Base-by-base conservation (phyloP, 2,888 invertebrate genomes). In the Galerucella nymphaeae region DNA sequence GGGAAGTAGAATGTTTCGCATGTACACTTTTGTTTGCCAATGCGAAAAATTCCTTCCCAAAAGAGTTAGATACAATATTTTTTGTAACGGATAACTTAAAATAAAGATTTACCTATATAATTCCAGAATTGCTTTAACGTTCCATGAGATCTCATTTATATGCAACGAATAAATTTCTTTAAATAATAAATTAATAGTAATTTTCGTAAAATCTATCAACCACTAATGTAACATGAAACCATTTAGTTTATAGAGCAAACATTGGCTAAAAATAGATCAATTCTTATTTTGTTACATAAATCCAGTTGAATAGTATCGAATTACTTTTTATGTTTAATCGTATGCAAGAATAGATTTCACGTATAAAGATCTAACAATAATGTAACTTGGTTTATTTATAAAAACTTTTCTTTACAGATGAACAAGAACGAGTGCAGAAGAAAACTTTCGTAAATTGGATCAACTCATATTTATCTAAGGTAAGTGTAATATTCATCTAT, bases 391-490 rank as follows among this genome's bases (percentile, higher is more conserved):
- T 53, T 65, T 23, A 45, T 57, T 57, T 14, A 66, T 66, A 14
- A 20, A 18, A 1, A 2, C 45, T 14, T 70, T 59, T 70, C 59
- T n/a, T 70, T 70, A 10, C 94, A 98, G 98, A 98, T 92, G 98
- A 98, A 89, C 98, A 98, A 89, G 98, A 98, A 90, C 92, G 97
- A 87, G 98, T 98, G 80, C 98, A 98, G 88, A 98, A 98, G 91
- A 98, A 98, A 88, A 98, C 98, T 78, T 98, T 98, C 87, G 96
- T 97, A 83, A 98, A 98, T 89, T 98, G 98, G 98, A 98, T 98
- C 88, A 98, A 98, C 89, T 97, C 97, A 85, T 96, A 97, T 89
- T 90, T 98, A 84, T 93, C 93, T 84, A 96, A 97, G 94, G 97
- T 97, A 88, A 92, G 79, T 41, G 38, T 53, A 30, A 42, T 6